phyloP scores from a whole-genome alignment of 2,888 invertebrate species.

The Aspidapion aeneum region DNA sequence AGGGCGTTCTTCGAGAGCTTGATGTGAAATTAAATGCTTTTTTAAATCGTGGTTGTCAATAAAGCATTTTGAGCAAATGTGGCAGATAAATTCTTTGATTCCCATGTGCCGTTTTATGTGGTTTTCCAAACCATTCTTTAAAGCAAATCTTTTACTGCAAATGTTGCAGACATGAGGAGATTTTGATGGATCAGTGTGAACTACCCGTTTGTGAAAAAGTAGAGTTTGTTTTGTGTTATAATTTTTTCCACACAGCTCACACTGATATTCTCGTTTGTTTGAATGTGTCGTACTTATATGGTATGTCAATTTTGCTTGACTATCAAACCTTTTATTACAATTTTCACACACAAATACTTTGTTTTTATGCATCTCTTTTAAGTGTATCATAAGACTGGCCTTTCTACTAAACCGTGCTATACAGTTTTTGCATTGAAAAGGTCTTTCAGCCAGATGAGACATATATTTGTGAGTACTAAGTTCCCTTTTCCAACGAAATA shows the following conservation, averaged over 20 bases:
- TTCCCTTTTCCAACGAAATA: background rate
- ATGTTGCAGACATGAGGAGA: background rate
- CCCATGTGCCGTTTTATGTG: background rate
- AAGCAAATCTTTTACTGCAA: background rate
- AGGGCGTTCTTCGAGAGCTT: background rate
- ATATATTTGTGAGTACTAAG: background rate
- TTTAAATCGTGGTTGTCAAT: background rate
- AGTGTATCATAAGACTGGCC: background rate
- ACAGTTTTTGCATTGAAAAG: background rate
- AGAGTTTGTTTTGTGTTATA: background rate
- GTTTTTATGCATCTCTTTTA: background rate
- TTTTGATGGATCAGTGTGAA: background rate
- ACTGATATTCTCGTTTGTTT: background rate
- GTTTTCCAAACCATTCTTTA: background rate
- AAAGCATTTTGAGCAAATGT: background rate
- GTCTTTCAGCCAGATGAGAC: background rate
- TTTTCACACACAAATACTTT: background rate
- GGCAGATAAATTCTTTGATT: background rate
- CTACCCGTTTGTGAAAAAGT: background rate
- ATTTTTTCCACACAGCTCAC: background rate
- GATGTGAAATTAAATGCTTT: background rate
- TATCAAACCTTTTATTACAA: background rate
- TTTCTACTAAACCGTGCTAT: background rate
- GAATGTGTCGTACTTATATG: background rate
- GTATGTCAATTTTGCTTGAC: background rate